Evolutionary conservation across 2,797 vertebrate species (phyloP), one percentile per base, ranked within the genome.

Genomic region (Premnoplex brunnescens): DNA sequence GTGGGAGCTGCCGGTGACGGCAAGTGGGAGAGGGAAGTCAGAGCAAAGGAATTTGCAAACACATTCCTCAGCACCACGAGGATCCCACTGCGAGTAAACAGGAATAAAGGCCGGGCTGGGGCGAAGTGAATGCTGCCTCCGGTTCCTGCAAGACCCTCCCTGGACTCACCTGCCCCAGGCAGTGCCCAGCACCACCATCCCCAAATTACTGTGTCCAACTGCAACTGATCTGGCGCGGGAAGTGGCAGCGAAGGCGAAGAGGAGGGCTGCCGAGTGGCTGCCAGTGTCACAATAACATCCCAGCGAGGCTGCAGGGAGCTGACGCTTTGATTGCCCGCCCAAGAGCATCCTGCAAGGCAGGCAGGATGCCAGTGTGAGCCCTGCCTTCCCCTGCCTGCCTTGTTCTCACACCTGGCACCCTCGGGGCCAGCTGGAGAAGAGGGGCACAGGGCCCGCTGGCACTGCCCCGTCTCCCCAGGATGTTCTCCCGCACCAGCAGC

Each of bases 21-120:
- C 83, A 51, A 73, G 92, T 68, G 76, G 89, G 85, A 89, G 94
- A 94, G 20, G 75, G 82, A 95, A 94, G 89, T 97, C 97, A 97
- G 90, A 89, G 88, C 95, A 92, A 95, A 97, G 96, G 97, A 98
- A 97, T 98, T 97, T 82, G 77, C 85, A 94, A 91, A 84, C 89
- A 86, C 96, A 94, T 97, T 97, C 95, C 96, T 92, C 71, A 89
- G 84, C 51, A 1, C 88, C 74, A 83, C 58, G 36, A 84, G 91
- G 92, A 95, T 91, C 94, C 93, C 44, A 44, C n/a, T 7, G 37
- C 43, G 0, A 0, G 54, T 96, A 96, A 96, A 95, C 93, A 97
- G 94, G 94, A 96, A 96, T 49, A 97, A 58, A 95, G 64, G 84
- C 88, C 0, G 58, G 88, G 51, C 88, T 17, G 4, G 71, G 66